Evolutionary conservation across 2,113 vertebrate genomes (phyloP).

Genomic region (Guaruba guarouba): DNA sequence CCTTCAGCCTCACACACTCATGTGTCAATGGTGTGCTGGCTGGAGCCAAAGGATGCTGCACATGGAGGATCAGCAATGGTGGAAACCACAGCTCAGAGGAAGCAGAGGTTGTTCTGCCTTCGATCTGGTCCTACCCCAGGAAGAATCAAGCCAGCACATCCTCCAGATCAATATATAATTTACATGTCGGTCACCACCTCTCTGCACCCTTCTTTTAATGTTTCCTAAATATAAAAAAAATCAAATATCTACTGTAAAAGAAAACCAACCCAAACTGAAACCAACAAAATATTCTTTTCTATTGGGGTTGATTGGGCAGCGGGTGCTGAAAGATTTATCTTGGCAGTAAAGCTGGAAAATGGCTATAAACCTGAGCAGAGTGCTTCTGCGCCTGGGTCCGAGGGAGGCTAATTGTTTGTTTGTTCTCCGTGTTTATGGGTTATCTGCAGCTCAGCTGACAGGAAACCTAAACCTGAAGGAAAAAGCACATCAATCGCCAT

Average conservation of each 20-base stretch:
- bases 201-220: not conserved
- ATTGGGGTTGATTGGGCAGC: conserved; percentile 40
- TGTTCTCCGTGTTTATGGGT: conserved; percentile 68
- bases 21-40: not conserved
- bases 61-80: not conserved
- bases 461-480: conserved; percentile 64
- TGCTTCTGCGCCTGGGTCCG: conserved; percentile 50
- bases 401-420: conserved; percentile 72
- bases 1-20: fast-evolving
- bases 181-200: not conserved
- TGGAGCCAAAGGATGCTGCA: not conserved
- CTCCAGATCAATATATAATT: not conserved
- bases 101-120: not conserved
- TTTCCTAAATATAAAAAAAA: not conserved
- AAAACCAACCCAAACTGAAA: not conserved
- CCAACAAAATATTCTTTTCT: not conserved
- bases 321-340: conserved; percentile 62
- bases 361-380: conserved; percentile 57
- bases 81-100: not conserved
- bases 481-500: conserved; percentile 41
- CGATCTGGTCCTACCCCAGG: not conserved
- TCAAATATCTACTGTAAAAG: not conserved
- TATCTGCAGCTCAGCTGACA: conserved; percentile 58
- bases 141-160: conserved; percentile 3
- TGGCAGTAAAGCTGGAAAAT: conserved; percentile 60